Evolutionary conservation across 1,140 invertebrate genomes (phyloP), one percentile per base, ranked within the genome.

Genomic region (Drosophila tropicalis): DNA sequence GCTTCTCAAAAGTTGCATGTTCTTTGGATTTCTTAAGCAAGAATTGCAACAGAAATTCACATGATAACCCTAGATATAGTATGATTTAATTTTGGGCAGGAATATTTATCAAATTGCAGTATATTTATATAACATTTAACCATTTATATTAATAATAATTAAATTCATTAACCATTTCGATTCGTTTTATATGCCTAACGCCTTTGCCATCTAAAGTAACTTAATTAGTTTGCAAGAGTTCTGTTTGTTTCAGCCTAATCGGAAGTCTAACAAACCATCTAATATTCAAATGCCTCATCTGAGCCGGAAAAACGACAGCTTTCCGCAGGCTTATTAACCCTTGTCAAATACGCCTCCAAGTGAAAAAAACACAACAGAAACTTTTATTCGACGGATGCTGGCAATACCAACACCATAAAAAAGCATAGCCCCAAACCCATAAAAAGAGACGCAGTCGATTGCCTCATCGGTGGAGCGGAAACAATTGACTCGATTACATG

Each of bases 401-500:
- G 69, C 71, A 62, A 73, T 80, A 76, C 76, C 72, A 77, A 83
- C 83, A 79, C 70, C 79, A 69, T 79, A 67, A 51, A 44, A 54
- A 81, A 47, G 41, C 32, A 34, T 40, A 55, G 58, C 29, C 25
- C 58, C 63, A 62, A 68, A 19, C 57, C 68, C 79, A 86, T 90
- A 90, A 90, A 89, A 90, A 72, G 71, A 77, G 79, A 90, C 79
- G 83, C 86, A 90, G 72, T 86, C 87, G 82, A 90, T 90, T 90
- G 86, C 86, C 86, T 77, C 82, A 82, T 90, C 86, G 79, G 64
- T 74, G 79, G 74, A 90, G 64, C 82, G 86, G 82, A 90, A 90
- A 90, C 86, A 90, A 90, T 90, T 90, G 86, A 90, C 87, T 90
- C 87, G 87, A 90, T 83, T 90, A 90, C 87, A 82, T 36, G 67